These are phyloP conservation scores for Tricholaema leucomelas DNA, from an alignment of 2,113 vertebrate genomes.

Conservation along the genomic window DNA sequence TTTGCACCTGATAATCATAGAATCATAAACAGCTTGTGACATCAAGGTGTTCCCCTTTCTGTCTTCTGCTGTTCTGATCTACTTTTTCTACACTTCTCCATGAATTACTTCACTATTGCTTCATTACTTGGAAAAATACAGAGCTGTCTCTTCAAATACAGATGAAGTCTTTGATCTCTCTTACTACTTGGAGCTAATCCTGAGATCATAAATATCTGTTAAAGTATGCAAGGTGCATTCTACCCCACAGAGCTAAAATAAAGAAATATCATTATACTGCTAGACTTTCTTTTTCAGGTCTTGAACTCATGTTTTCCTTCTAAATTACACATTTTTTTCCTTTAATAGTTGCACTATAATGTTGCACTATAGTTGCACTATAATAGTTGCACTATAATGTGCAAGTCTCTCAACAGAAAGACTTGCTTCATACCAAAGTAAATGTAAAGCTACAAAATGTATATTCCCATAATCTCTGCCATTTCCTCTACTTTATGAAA, in stretches of 20 bases:
- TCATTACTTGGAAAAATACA: neutral
- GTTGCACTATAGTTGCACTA: neutral
- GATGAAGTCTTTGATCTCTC: neutral
- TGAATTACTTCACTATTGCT: neutral
- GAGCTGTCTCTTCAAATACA: neutral
- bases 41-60: neutral
- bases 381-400: neutral
- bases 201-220: neutral
- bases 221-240: neutral
- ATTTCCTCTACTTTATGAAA: neutral
- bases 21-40: neutral
- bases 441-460: neutral
- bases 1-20: neutral
- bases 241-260: neutral
- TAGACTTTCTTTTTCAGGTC: neutral
- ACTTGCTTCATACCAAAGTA: neutral
- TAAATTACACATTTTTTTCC: neutral
- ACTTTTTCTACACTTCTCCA: neutral
- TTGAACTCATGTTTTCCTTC: neutral
- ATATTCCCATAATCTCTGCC: neutral
- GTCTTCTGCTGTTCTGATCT: neutral
- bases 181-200: neutral
- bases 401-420: neutral
- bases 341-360: neutral
- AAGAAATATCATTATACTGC: neutral